Conservation (phyloP, 1,140 invertebrate genomes). For the Pseudomyrmex cubaensis region DNA sequence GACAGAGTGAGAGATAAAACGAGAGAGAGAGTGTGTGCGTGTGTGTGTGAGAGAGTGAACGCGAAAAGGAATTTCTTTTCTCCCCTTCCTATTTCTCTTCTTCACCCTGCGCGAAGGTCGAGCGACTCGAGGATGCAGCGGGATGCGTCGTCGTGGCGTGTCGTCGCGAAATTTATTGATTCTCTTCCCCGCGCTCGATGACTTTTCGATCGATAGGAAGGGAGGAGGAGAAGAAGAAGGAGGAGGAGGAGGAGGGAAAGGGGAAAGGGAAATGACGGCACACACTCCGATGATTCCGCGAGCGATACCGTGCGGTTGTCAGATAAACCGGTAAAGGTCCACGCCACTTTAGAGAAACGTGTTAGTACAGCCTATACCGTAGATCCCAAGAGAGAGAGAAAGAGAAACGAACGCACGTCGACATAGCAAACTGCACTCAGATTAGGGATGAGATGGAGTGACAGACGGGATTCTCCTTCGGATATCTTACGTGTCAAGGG, state of each 20-base stretch:
- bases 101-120: background rate
- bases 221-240: background rate
- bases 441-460: too few species aligned
- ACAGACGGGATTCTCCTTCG: background rate
- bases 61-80: conserved; percentile 13
- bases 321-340: conserved; percentile 5
- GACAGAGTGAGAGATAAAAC: background rate
- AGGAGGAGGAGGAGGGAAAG: too few species aligned
- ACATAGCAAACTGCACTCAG: too few species aligned
- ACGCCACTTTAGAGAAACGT: background rate
- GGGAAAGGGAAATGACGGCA: background rate
- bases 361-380: background rate
- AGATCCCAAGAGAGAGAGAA: background rate
- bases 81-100: background rate
- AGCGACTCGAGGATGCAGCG: background rate
- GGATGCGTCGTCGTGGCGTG: background rate
- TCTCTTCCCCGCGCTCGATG: conserved; percentile 30
- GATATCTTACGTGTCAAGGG: background rate
- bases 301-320: background rate
- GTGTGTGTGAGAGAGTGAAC: background rate
- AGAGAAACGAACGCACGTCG: background rate
- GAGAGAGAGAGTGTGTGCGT: background rate
- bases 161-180: conserved; percentile 72
- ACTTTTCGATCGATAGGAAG: background rate
- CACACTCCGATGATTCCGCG: background rate